phyloP scores from a whole-genome alignment of 2,113 vertebrate species.

The Noturus placidus region DNA sequence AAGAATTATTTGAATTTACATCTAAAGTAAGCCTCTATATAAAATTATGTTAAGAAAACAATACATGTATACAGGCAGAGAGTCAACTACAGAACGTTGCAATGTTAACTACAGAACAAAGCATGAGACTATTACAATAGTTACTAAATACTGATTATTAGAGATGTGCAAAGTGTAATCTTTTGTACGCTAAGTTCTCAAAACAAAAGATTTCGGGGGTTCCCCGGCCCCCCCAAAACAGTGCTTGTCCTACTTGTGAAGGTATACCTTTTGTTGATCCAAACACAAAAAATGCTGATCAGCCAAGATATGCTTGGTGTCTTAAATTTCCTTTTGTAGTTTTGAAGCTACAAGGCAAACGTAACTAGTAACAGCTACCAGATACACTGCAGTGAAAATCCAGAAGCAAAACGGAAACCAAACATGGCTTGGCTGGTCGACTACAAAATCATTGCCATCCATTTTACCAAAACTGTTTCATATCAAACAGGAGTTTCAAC shows the following conservation, averaged over 20 bases:
- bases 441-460: neutral
- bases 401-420: neutral
- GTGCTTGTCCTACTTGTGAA: conserved; percentile 10
- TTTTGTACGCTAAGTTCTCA: neutral
- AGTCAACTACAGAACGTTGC: too few relatives aligned
- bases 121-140: neutral
- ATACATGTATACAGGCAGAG: neutral
- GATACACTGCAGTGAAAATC: neutral
- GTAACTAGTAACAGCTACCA: neutral
- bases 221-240: neutral
- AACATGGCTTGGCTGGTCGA: conserved; percentile 12
- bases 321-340: neutral
- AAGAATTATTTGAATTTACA: neutral
- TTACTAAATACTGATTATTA: conserved; percentile 1
- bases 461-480: conserved; percentile 24
- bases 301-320: conserved; percentile 21
- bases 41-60: neutral
- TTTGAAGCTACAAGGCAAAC: neutral
- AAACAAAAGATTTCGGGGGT: neutral
- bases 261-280: conserved; percentile 59
- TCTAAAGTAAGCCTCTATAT: neutral
- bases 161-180: neutral
- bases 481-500: conserved; percentile 47
- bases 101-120: neutral
- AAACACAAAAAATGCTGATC: conserved; percentile 1